Percentiles rank a stretch among this genome's conserved stretches.
Evolutionary conservation across 2,797 vertebrate genomes (phyloP).

Genomic region (Ibycter americanus): DNA sequence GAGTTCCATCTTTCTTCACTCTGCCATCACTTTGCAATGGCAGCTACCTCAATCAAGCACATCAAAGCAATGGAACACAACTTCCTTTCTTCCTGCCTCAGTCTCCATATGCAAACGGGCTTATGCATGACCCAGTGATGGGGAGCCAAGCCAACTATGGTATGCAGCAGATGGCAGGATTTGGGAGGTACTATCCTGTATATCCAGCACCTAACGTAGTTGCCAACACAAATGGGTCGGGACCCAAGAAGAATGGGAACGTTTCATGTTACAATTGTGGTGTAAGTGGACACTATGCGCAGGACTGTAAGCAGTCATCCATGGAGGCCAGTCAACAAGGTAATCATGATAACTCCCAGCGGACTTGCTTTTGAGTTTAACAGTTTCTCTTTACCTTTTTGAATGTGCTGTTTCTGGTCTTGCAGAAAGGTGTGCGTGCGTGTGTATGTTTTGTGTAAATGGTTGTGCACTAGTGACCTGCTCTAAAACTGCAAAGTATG

Average conservation of each 20-base stretch:
- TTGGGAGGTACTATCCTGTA: constrained; percentile 84
- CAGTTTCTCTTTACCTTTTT: constrained; percentile 52
- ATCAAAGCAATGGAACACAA: constrained; percentile 87
- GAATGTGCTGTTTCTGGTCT: constrained; percentile 59
- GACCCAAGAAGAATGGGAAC: constrained; percentile 90
- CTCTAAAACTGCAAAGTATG: constrained; percentile 33
- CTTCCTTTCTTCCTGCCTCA: constrained; percentile 87
- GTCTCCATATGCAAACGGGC: constrained; percentile 80
- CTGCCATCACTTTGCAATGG: constrained; percentile 88
- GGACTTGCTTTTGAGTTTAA: constrained; percentile 81
- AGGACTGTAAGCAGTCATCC: constrained; percentile 93
- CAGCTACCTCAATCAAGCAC: constrained; percentile 90
- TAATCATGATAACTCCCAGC: constrained; percentile 81
- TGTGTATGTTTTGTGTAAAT: constrained; percentile 64
- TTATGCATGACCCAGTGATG: constrained; percentile 90
- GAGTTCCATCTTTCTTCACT: constrained; percentile 85
- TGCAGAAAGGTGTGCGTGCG: constrained; percentile 65
- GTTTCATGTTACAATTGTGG: constrained; percentile 95
- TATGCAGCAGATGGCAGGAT: constrained; percentile 89
- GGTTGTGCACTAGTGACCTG: constrained; percentile 65
- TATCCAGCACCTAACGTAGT: constrained; percentile 85
- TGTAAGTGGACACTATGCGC: constrained; percentile 89
- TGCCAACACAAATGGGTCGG: constrained; percentile 78
- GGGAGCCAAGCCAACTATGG: constrained; percentile 87
- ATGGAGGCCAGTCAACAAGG: constrained; percentile 92